Evolutionary conservation across 2,797 vertebrate genomes (phyloP).

Genomic region (Linurgus olivaceus): DNA sequence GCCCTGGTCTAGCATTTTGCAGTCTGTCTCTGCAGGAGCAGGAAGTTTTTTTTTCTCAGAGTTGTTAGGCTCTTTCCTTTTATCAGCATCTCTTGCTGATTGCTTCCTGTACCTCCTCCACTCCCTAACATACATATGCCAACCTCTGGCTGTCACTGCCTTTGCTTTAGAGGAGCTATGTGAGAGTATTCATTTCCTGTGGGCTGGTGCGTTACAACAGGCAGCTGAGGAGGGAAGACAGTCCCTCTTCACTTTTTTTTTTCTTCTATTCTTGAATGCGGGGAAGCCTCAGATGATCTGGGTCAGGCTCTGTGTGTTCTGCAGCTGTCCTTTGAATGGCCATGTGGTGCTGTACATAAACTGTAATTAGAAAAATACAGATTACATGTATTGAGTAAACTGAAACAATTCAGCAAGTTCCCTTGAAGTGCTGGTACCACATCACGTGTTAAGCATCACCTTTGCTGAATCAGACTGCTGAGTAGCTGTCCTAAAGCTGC

Average conservation of each 20-base stretch:
- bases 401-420: background rate
- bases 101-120: background rate
- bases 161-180: background rate
- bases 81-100: background rate
- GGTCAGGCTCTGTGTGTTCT: background rate
- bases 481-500: background rate
- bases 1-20: background rate
- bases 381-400: background rate
- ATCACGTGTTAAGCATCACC: background rate
- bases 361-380: background rate
- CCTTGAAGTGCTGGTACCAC: background rate
- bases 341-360: background rate
- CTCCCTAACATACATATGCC: background rate
- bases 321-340: background rate
- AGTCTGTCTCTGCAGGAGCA: background rate
- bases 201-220: background rate
- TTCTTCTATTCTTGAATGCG: background rate
- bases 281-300: background rate
- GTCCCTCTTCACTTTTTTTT: background rate
- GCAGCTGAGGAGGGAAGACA: background rate
- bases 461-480: background rate
- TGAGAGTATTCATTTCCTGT: background rate
- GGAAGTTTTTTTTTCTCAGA: background rate
- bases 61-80: background rate
- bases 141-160: background rate